phyloP scores from a whole-genome alignment of 1,140 invertebrate genomes.

The Cydia splendana region DNA sequence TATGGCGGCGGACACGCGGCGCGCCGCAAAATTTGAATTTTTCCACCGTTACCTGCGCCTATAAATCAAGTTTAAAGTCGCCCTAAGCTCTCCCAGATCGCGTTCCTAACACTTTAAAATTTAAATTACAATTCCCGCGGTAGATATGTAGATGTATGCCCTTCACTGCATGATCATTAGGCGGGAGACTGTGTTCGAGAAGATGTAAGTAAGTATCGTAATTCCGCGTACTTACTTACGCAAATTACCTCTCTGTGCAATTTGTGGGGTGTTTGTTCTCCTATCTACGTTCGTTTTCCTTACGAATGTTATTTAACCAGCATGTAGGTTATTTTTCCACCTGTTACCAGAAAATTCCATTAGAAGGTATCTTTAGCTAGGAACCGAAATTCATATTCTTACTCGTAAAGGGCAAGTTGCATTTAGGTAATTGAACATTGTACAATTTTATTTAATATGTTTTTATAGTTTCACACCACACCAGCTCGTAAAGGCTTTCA shows the following conservation, averaged over 20 bases:
- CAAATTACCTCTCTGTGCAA: slow-evolving; percentile 5
- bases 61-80: slow-evolving; percentile 75
- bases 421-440: too few species aligned
- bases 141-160: slow-evolving; percentile 37
- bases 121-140: slow-evolving; percentile 59
- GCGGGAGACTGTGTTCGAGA: background rate
- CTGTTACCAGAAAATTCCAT: background rate
- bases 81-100: slow-evolving; percentile 66
- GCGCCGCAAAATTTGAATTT: slow-evolving; percentile 72
- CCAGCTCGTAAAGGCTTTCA: too few species aligned
- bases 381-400: background rate
- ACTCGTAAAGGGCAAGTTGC: background rate
- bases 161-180: slow-evolving; percentile 27
- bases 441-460: too few species aligned
- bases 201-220: slow-evolving; percentile 28
- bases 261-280: slow-evolving; percentile 13
- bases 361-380: background rate
- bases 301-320: background rate
- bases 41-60: slow-evolving; percentile 74
- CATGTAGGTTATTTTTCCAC: background rate
- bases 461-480: too few species aligned
- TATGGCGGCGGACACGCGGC: slow-evolving; percentile 51
- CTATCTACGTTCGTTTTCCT: background rate
- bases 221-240: slow-evolving; percentile 23
- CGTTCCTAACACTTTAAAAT: slow-evolving; percentile 71